phyloP scores from a whole-genome alignment of 2,888 invertebrate genomes.

The Erpobdella octoculata region DNA sequence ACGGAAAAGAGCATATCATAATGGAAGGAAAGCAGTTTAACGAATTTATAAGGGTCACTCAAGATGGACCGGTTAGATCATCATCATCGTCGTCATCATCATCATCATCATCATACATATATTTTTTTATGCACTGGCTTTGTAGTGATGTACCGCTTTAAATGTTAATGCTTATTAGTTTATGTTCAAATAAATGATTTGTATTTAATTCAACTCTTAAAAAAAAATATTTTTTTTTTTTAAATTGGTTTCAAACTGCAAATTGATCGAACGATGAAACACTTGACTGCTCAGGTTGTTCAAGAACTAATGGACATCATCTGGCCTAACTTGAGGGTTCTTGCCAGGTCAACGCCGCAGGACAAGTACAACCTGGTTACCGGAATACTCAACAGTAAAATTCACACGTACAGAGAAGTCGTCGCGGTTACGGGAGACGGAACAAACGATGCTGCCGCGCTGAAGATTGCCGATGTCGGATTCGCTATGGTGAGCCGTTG shows the following conservation, averaged over 20 bases:
- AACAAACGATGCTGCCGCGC: slow-evolving; percentile 88
- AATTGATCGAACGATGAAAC: neutral
- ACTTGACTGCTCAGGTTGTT: slow-evolving; percentile 62
- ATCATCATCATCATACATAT: too few relatives aligned
- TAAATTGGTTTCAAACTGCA: neutral
- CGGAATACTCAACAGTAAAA: slow-evolving; percentile 92
- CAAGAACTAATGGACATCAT: slow-evolving; percentile 88
- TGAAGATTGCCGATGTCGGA: slow-evolving; percentile 96
- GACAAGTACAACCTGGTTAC: slow-evolving; percentile 98
- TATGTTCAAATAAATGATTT: too few relatives aligned
- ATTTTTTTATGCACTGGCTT: too few relatives aligned
- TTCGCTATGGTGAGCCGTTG: slow-evolving; percentile 79
- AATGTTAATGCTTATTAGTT: too few relatives aligned
- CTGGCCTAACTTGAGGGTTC: slow-evolving; percentile 88
- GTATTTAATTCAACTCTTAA: too few relatives aligned
- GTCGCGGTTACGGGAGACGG: slow-evolving; percentile 98
- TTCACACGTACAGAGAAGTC: slow-evolving; percentile 68
- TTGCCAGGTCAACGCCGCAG: slow-evolving; percentile 92
- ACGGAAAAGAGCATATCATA: neutral
- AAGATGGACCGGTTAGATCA: slow-evolving; percentile 7
- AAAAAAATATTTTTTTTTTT: too few relatives aligned
- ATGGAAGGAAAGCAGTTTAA: slow-evolving; percentile 18
- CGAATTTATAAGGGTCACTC: slow-evolving; percentile 62
- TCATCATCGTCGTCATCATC: too few relatives aligned
- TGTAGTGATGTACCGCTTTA: too few relatives aligned